phyloP scores from a whole-genome alignment of 2,113 vertebrate species.

The Apodemus speciosus region DNA sequence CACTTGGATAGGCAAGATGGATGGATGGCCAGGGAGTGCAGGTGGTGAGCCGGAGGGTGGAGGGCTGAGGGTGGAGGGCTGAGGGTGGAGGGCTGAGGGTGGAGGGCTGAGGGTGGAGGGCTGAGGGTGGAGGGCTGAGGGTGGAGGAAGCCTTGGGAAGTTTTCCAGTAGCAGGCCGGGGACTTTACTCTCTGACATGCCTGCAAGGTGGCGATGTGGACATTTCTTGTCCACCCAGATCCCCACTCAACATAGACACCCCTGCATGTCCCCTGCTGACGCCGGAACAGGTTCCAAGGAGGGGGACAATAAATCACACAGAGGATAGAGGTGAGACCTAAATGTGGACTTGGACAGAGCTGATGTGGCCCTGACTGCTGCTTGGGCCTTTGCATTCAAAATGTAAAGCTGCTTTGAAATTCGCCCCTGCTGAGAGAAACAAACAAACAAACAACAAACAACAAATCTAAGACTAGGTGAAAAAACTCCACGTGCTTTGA shows the following conservation, averaged over 20 bases:
- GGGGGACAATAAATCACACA: not conserved
- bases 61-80: not conserved
- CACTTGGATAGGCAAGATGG: not conserved
- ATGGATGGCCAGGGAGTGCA: slow-evolving; percentile 40
- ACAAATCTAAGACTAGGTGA: not conserved
- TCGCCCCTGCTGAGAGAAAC: not conserved
- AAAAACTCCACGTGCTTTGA: not conserved
- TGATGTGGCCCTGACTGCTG: rapidly evolving
- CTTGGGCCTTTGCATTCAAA: not conserved
- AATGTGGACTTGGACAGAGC: not conserved
- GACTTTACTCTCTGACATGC: not conserved
- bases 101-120: not conserved
- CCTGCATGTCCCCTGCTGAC: no score
- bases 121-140: not conserved
- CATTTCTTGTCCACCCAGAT: rapidly evolving
- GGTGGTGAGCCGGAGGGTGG: not conserved
- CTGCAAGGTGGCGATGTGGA: not conserved
- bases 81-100: not conserved
- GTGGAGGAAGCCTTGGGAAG: not conserved
- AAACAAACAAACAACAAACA: not conserved
- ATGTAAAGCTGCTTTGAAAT: not conserved
- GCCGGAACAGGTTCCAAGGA: not conserved
- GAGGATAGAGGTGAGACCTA: not conserved
- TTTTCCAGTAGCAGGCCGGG: not conserved
- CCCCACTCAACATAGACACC: not conserved